Base-by-base conservation (phyloP, 1,140 invertebrate species). In the Oscheius sp. region DNA sequence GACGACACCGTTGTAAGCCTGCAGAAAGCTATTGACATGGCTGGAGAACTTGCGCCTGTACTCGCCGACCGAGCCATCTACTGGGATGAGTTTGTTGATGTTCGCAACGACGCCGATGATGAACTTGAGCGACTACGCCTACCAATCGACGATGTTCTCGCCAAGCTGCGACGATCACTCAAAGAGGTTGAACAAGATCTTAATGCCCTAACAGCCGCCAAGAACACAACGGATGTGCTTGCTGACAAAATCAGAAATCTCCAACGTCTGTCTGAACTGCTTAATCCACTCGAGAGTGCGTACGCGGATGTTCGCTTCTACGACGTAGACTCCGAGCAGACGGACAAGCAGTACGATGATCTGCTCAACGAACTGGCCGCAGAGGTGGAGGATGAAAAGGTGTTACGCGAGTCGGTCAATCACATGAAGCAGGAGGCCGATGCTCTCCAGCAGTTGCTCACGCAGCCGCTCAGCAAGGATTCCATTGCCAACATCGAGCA, bases 21-120 rank as follows among this genome's bases (percentile, higher is more conserved):
- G 31, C 29, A 46, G 46, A 23, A 64, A 49, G 66, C 76, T 38
- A 55, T 64, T 65, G 61, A 28, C n/a, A 29, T 28, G n/a, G 66
- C 71, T 36, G 65, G 77, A 61, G 45, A 38, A 3, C 46, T 79
- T n/a, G 59, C 61, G 26, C 74, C 78, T 23, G 45, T 74, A 15
- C 62, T 79, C 18, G 35, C 34, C 23, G 34, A 77, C 34, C 46
- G 77, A 38, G 28, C 46, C 32, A 45, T 46, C 15, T 23, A 38
- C n/a, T 79, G 78, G 78, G 26, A 74, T 13, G 36, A 78, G 31
- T 78, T 80, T 34, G 79, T 79, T 32, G 49, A n/a, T 15, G 61
- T 32, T 32, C 78, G 78, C n/a, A 76, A 79, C 55, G 55, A 34
- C 23, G 52, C 64, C 36, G 67, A 63, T 65, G 73, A 42, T 32